Evolutionary conservation across 2,113 vertebrate genomes (phyloP), one percentile per base, ranked within the genome.

Genomic region (Brienomyrus brachyistius): DNA sequence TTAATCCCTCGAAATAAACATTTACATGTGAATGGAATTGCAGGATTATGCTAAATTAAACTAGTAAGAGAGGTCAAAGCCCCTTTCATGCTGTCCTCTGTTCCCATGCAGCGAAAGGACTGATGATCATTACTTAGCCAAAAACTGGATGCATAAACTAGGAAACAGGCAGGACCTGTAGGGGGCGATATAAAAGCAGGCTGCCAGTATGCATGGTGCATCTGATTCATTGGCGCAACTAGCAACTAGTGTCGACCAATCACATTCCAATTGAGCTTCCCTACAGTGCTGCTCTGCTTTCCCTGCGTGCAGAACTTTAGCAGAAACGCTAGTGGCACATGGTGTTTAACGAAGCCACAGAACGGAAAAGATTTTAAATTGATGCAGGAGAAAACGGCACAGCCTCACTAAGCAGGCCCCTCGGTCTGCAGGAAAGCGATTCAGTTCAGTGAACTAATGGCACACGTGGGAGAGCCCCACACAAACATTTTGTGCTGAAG

Each of bases 181-280:
- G 74, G 62, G 35, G 74, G 74, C 1, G 6, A 27, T 80, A 80
- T 80, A 80, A 80, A 43, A 17, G 31, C 10, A 31, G n/a, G 23
- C n/a, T 89, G 54, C 40, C 56, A 91, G 90, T 92, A 80, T 80
- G 91, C 90, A 88, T 51, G 31, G 51, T 90, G 92, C 88, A 62
- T 91, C 91, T 92, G 91, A 90, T 90, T 0, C 52, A 91, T 89
- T 88, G 91, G 52, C 89, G 35, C 87, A 77, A 89, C 77, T 40
- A 43, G 52, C 88, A 91, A 59, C 92, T 40, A 40, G 89, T 91
- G 91, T 88, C 88, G n/a, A 56, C 15, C 56, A 62, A 91, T 43
- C 70, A 90, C 88, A 88, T 87, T 90, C 89, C 91, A 40, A 92
- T 94, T 90, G 90, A 93, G 93, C 92, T 92, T 91, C 77, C 88